phyloP scores from a whole-genome alignment of 2,113 vertebrate species.

The Rostratula benghalensis region DNA sequence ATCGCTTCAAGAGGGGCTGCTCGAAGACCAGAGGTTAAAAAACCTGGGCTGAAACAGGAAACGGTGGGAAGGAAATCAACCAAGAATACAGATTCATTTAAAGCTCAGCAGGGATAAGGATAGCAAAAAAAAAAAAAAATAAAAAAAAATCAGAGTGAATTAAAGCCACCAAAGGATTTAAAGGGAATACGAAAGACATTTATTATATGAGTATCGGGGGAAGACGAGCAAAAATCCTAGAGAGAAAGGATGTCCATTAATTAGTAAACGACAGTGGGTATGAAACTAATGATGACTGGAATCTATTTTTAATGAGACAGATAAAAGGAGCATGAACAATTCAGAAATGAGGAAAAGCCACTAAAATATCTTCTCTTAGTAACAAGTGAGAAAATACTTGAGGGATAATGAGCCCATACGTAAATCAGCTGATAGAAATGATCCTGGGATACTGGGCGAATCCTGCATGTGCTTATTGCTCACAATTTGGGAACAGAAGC shows the following conservation, averaged over 20 bases:
- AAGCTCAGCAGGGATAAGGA: slow-evolving; percentile 30
- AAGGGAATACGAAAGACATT: neutral
- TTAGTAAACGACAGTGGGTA: slow-evolving; percentile 23
- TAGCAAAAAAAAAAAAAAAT: neutral
- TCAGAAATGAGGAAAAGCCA: neutral
- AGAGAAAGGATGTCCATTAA: neutral
- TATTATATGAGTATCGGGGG: neutral
- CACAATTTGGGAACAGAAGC: neutral
- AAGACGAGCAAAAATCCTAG: neutral
- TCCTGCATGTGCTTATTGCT: neutral
- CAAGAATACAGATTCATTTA: slow-evolving; percentile 40
- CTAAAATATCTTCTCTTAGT: neutral
- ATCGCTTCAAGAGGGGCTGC: neutral
- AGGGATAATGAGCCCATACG: neutral
- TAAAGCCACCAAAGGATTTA: slow-evolving; percentile 37
- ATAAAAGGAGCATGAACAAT: neutral
- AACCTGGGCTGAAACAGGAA: neutral
- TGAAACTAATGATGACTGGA: slow-evolving; percentile 17
- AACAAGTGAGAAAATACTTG: neutral
- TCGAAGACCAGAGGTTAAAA: slow-evolving; percentile 16
- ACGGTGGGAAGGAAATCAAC: neutral
- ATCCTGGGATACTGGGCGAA: neutral
- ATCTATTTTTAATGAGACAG: slow-evolving; percentile 9
- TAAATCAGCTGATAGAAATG: neutral
- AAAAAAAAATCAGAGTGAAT: neutral